phyloP scores from a whole-genome alignment of 2,113 vertebrate species.

The Ellobius talpinus region DNA sequence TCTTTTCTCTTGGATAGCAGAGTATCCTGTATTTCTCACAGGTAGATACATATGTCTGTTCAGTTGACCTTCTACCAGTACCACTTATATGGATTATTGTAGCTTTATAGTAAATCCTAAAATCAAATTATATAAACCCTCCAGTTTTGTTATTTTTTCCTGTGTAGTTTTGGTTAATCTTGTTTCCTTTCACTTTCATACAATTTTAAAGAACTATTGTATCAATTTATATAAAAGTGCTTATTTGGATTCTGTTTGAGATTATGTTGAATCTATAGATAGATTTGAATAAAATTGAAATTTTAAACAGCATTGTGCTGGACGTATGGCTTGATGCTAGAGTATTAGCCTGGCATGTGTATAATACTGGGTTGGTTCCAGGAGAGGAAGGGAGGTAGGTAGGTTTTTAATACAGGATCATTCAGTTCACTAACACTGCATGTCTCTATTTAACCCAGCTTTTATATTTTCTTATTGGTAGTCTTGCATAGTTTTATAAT shows the following conservation, averaged over 20 bases:
- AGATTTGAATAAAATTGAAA: constrained; percentile 15
- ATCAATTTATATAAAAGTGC: constrained; percentile 35
- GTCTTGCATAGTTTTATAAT: neutral
- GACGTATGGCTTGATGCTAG: neutral
- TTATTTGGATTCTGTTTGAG: neutral
- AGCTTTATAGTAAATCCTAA: constrained; percentile 2
- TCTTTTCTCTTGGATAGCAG: constrained; percentile 4
- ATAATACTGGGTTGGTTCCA: neutral
- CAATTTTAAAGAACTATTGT: neutral
- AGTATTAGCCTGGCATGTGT: neutral
- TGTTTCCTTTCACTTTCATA: constrained; percentile 46
- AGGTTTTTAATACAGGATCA: neutral
- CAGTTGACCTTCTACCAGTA: neutral
- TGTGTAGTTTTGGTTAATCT: constrained; percentile 1
- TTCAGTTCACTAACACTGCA: neutral
- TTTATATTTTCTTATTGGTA: constrained; percentile 2
- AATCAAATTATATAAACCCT: neutral
- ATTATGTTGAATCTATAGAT: constrained; percentile 33
- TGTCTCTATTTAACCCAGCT: neutral
- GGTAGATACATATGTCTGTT: constrained; percentile 16
- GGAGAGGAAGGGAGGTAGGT: neutral
- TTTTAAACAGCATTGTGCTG: neutral
- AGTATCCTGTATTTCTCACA: neutral
- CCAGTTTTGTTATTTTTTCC: neutral
- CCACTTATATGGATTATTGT: neutral